A percentile compares a stretch with the other conserved stretches of the same genome.
Evolutionary conservation across 1,140 invertebrate genomes (phyloP).

Genomic region (Lineus longissimus): DNA sequence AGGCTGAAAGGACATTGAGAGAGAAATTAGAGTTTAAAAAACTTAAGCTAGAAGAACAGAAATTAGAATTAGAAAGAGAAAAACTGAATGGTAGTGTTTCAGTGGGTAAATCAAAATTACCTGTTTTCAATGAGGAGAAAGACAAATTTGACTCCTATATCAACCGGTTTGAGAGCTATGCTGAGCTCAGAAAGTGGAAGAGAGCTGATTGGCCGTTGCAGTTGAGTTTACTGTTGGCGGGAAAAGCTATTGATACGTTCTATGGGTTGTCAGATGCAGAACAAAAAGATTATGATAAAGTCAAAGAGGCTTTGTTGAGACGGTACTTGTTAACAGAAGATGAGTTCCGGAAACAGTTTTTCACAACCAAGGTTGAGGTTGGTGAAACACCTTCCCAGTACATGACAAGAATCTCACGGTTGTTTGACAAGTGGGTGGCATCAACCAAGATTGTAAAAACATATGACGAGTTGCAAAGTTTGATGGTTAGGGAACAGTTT

Average conservation of each 20-base stretch:
- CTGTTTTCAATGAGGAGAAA: conserved; percentile 19
- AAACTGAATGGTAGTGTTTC: too few species aligned
- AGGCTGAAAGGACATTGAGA: too few species aligned
- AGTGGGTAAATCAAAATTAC: background rate
- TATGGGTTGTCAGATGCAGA: conserved; percentile 12
- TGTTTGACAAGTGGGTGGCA: background rate
- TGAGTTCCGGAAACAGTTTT: conserved; percentile 15
- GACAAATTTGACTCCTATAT: conserved; percentile 21
- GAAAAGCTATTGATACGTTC: conserved; percentile 24
- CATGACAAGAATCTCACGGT: background rate
- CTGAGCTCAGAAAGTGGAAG: conserved; percentile 11
- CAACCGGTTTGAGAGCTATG: conserved; percentile 19
- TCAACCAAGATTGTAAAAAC: background rate
- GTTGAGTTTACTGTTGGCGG: conserved; percentile 19
- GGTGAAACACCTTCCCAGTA: conserved; percentile 17
- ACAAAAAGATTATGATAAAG: conserved; percentile 17
- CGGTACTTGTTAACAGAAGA: conserved; percentile 23
- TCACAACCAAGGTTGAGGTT: conserved; percentile 7
- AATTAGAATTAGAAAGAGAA: too few species aligned
- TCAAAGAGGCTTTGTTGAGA: conserved; percentile 25
- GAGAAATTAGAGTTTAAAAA: too few species aligned
- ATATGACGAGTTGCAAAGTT: background rate
- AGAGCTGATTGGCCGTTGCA: conserved; percentile 11
- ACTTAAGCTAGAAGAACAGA: too few species aligned
- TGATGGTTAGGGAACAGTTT: conserved; percentile 4